Evolutionary conservation across 2,888 invertebrate genomes (phyloP), one percentile per base, ranked within the genome.

Genomic region (Teinopalpus imperialis): DNA sequence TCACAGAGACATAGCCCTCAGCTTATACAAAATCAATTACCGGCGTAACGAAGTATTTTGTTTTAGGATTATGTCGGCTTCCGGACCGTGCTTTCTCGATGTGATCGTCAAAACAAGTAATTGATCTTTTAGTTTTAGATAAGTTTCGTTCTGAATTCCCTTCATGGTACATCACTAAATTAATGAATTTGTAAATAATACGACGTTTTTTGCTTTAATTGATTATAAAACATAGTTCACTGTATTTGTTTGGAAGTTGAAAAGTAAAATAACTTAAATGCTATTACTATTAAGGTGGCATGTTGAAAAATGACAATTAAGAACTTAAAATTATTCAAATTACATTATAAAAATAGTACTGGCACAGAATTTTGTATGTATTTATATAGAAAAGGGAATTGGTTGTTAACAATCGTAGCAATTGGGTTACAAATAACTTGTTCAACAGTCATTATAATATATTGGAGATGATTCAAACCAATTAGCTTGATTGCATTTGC

Each of bases 21-120:
- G n/a, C n/a, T n/a, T 10, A 12, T 30, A 3, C 2, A 30, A 8
- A 30, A 30, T 30, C 14, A 32, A 50, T 41, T 31, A 40, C 41
- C 35, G 7, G 23, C 8, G 10, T 21, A 45, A 43, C 26, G 30
- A 14, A 23, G 26, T 20, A 32, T 32, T 35, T 48, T 45, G 45
- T 60, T 59, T 56, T 54, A 52, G 51, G 63, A 57, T 65, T 67
- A 65, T 70, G 58, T 71, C 52, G 45, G 43, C 49, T 40, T 48
- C 51, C 48, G 40, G 7, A 27, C 27, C 27, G 27, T 51, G 27
- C 50, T 51, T 48, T 54, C 57, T 69, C 66, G 61, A 27, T 12
- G 62, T 54, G 71, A 54, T 68, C 81, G 67, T 57, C 69, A 66
- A 63, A 76, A 65, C 82, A 76, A 61, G 67, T 75, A 80, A 81